phyloP scores from a whole-genome alignment of 2,113 vertebrate species.

The Tetrao urogallus region DNA sequence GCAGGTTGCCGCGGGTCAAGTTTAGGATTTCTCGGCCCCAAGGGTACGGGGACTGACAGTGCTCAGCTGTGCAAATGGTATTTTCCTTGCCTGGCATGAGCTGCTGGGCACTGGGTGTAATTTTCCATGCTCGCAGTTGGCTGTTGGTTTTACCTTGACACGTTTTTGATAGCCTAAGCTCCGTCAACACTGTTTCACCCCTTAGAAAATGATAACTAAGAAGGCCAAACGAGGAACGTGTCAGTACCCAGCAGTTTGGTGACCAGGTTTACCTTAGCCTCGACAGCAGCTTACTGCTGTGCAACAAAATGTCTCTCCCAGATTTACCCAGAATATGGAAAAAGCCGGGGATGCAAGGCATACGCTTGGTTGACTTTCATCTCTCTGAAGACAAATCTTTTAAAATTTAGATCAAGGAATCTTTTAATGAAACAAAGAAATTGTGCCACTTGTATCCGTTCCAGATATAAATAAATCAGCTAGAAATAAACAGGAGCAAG shows the following conservation, averaged over 20 bases:
- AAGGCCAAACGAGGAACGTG: background rate
- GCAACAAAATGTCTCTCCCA: background rate
- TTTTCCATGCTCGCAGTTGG: conserved; percentile 55
- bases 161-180: background rate
- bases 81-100: conserved; percentile 55
- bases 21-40: conserved; percentile 26
- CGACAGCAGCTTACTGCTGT: background rate
- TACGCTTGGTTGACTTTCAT: conserved; percentile 43
- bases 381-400: conserved; percentile 55
- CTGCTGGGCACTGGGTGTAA: conserved; percentile 57
- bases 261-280: background rate
- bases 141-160: conserved; percentile 14
- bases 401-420: conserved; percentile 61
- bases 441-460: conserved; percentile 29
- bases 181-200: background rate
- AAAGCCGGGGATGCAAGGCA: background rate
- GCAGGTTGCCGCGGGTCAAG: background rate
- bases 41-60: conserved; percentile 24
- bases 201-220: conserved; percentile 36
- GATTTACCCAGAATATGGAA: background rate
- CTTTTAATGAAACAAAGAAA: conserved; percentile 66
- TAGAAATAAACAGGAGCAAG: conserved; percentile 63
- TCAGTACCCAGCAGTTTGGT: background rate
- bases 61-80: conserved; percentile 59
- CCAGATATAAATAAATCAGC: conserved; percentile 65